Evolutionary conservation across 2,888 invertebrate species (phyloP).

Genomic region (Cataglyphis albicans): DNA sequence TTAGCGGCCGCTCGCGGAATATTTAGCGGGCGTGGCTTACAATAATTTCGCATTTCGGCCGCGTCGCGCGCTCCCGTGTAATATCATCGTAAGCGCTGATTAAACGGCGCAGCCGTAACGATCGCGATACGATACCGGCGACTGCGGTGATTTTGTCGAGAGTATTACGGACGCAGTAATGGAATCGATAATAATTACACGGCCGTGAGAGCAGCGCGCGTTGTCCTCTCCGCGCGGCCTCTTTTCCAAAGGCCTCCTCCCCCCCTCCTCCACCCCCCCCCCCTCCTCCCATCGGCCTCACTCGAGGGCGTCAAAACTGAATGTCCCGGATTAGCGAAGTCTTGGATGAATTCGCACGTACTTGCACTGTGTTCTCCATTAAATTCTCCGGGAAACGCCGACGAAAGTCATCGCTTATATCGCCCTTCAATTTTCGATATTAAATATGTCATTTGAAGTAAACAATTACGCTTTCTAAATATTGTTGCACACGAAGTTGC

Average conservation of each 20-base stretch:
- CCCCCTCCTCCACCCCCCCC: too few relatives aligned
- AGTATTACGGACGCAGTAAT: conserved; percentile 69
- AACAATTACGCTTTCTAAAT: neutral
- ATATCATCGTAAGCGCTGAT: conserved; percentile 70
- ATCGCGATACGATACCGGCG: conserved; percentile 63
- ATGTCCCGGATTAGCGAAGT: conserved; percentile 7
- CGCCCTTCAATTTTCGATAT: neutral
- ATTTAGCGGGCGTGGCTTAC: conserved; percentile 65
- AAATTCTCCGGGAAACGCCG: neutral
- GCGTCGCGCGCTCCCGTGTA: conserved; percentile 50
- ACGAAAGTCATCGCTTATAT: neutral
- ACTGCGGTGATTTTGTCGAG: conserved; percentile 64
- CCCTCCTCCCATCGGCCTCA: conserved; percentile 9
- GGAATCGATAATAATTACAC: conserved; percentile 73
- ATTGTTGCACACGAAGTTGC: neutral
- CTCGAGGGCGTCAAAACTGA: conserved; percentile 31
- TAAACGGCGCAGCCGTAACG: conserved; percentile 71
- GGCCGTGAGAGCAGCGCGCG: conserved; percentile 46
- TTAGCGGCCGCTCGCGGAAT: conserved; percentile 66
- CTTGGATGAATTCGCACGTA: neutral
- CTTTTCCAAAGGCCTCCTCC: conserved; percentile 40
- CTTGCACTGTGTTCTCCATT: neutral
- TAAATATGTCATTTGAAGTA: conserved; percentile 13
- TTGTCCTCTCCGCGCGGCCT: conserved; percentile 30
- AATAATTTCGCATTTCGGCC: conserved; percentile 70